These are phyloP conservation scores for Phortica okadai DNA, from an alignment of 2,888 invertebrate species.

Conservation along the genomic window DNA sequence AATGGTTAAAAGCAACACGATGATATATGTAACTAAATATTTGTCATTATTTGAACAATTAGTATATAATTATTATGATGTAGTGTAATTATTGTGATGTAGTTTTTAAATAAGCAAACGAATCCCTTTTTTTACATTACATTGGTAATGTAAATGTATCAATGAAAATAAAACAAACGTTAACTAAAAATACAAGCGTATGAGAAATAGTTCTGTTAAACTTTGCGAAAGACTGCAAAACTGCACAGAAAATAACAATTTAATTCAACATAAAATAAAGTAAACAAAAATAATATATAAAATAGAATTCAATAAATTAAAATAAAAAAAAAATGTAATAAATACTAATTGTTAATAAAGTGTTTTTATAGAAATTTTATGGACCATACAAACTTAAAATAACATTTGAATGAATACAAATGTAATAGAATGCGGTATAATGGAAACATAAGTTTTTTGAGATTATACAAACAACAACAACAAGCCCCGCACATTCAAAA, in stretches of 20 bases:
- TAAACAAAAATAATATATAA: conserved; percentile 26
- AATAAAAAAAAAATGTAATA: conserved; percentile 27
- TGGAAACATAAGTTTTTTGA: conserved; percentile 30
- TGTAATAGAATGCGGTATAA: conserved; percentile 41
- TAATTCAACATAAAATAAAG: no score
- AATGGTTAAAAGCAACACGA: not conserved
- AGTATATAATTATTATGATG: conserved; percentile 72
- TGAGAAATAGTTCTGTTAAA: no score
- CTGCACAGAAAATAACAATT: no score
- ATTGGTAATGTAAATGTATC: conserved; percentile 34
- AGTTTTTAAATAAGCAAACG: conserved; percentile 59
- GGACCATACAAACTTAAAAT: conserved; percentile 52
- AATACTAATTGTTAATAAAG: conserved; percentile 33
- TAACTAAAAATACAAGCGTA: conserved; percentile 37
- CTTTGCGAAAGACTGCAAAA: no score
- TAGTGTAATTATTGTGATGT: conserved; percentile 60
- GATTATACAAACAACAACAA: conserved; percentile 23
- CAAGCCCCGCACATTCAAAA: not conserved
- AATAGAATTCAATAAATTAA: conserved; percentile 36
- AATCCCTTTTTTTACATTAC: conserved; percentile 37
- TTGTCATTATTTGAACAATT: conserved; percentile 56
- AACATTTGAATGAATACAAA: conserved; percentile 20
- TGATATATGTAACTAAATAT: conserved; percentile 8
- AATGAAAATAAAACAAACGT: conserved; percentile 25
- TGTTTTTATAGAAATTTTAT: conserved; percentile 62